Evolutionary conservation across 2,113 vertebrate species (phyloP).

Genomic region (Scatophagus argus): DNA sequence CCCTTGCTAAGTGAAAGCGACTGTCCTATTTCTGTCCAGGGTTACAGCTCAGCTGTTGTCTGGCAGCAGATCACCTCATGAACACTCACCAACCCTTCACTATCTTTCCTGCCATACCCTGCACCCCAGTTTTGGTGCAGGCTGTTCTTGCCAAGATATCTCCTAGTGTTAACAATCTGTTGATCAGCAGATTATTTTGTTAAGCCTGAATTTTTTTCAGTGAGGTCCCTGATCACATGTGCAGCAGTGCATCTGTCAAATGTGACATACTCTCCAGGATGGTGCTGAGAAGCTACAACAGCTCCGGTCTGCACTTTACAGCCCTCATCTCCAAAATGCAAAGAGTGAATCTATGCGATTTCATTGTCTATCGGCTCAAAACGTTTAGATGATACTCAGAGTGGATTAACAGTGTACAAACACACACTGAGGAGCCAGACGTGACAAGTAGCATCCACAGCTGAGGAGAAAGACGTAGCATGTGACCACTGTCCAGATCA

Average conservation of each 20-base stretch:
- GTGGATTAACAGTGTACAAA: slow-evolving; percentile 12
- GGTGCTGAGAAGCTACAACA: not conserved
- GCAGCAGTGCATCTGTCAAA: not conserved
- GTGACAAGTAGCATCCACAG: slow-evolving; percentile 59
- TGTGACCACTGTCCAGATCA: slow-evolving; percentile 55
- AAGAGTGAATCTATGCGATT: not conserved
- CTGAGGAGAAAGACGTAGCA: slow-evolving; percentile 40
- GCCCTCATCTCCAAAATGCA: not conserved
- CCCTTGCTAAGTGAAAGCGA: slow-evolving; percentile 65
- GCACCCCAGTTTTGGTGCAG: slow-evolving; percentile 10
- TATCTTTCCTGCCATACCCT: slow-evolving; percentile 1
- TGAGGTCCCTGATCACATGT: not conserved
- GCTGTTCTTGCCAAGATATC: slow-evolving; percentile 18
- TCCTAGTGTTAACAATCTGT: not conserved
- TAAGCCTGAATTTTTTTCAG: not conserved
- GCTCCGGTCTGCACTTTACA: slow-evolving; percentile 20
- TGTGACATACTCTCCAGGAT: not conserved
- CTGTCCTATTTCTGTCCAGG: slow-evolving; percentile 76
- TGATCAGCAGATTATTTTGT: slow-evolving; percentile 16
- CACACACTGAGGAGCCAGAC: slow-evolving; percentile 17
- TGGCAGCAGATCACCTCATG: slow-evolving; percentile 61
- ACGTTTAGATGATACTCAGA: not conserved
- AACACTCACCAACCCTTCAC: slow-evolving; percentile 29
- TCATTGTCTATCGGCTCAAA: not conserved
- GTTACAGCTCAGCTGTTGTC: slow-evolving; percentile 82